These are phyloP conservation scores for Muntiacus reevesi DNA, from an alignment of 2,113 vertebrate species.

Conservation along the genomic window DNA sequence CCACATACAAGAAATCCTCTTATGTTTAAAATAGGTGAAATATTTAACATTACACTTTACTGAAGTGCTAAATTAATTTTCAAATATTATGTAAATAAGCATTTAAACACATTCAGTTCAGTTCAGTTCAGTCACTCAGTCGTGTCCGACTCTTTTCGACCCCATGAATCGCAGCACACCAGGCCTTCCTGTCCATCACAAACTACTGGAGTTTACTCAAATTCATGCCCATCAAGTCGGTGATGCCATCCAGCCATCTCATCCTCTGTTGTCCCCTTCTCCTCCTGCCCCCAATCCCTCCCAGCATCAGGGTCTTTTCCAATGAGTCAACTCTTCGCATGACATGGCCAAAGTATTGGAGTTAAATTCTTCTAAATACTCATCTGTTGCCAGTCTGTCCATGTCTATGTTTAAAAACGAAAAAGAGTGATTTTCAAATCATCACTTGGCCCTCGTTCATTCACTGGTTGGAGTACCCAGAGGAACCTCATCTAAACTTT, in stretches of 20 bases:
- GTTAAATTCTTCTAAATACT: not conserved
- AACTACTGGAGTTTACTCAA: not conserved
- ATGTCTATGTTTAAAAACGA: not conserved
- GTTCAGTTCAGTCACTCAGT: not conserved
- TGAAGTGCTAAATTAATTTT: constrained; percentile 10
- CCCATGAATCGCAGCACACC: not conserved
- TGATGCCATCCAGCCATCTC: not conserved
- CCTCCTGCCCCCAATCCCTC: not conserved
- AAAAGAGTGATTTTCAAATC: not conserved
- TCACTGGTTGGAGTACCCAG: not conserved
- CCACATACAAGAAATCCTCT: not conserved
- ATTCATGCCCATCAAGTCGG: rapidly evolving
- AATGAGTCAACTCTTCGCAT: not conserved
- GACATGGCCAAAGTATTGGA: not conserved
- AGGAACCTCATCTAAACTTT: not conserved
- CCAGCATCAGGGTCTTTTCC: not conserved
- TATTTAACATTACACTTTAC: not conserved
- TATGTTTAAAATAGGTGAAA: not conserved
- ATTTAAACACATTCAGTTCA: not conserved
- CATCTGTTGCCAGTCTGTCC: not conserved
- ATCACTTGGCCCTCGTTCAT: not conserved
- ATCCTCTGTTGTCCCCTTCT: not conserved
- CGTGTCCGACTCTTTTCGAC: rapidly evolving
- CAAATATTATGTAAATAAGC: not conserved
- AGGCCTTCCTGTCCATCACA: not conserved